A percentile compares a stretch with the other conserved stretches of the same genome.
These are phyloP conservation scores for Benthosema pterotum DNA, from an alignment of 2,797 vertebrate species.

Conservation along the genomic window DNA sequence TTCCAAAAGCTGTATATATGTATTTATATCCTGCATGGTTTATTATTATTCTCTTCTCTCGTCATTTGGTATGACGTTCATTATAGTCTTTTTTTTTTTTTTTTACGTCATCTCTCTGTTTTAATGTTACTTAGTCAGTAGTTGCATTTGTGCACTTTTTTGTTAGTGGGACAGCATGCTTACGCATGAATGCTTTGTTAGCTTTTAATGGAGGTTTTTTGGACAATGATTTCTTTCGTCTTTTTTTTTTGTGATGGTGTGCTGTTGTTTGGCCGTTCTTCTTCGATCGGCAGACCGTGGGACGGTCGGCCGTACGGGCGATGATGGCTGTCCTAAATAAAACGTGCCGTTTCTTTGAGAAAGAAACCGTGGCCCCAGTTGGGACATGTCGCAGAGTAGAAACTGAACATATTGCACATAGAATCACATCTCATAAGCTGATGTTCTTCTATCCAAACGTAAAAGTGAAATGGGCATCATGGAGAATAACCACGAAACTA, in stretches of 20 bases:
- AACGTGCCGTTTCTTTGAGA: slow-evolving; percentile 37
- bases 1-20: slow-evolving; percentile 74
- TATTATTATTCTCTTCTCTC: slow-evolving; percentile 76
- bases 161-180: slow-evolving; percentile 75
- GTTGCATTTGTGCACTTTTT: slow-evolving; percentile 70
- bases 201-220: slow-evolving; percentile 57
- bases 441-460: slow-evolving; percentile 5
- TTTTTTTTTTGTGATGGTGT: slow-evolving; percentile 50
- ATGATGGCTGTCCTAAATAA: slow-evolving; percentile 40
- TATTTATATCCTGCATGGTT: slow-evolving; percentile 81
- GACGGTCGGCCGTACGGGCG: slow-evolving; percentile 53
- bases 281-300: slow-evolving; percentile 49
- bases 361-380: slow-evolving; percentile 19
- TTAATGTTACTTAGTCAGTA: slow-evolving; percentile 70
- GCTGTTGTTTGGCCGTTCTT: slow-evolving; percentile 43
- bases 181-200: slow-evolving; percentile 74
- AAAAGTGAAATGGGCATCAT: neutral
- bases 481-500: neutral
- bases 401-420: slow-evolving; percentile 14
- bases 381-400: slow-evolving; percentile 18
- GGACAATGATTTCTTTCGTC: slow-evolving; percentile 42
- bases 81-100: too few relatives aligned
- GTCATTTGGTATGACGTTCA: slow-evolving; percentile 74
- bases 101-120: slow-evolving; percentile 72
- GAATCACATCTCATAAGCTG: slow-evolving; percentile 10